Conservation (phyloP, 2,113 vertebrate genomes). For the Diadophis punctatus region DNA sequence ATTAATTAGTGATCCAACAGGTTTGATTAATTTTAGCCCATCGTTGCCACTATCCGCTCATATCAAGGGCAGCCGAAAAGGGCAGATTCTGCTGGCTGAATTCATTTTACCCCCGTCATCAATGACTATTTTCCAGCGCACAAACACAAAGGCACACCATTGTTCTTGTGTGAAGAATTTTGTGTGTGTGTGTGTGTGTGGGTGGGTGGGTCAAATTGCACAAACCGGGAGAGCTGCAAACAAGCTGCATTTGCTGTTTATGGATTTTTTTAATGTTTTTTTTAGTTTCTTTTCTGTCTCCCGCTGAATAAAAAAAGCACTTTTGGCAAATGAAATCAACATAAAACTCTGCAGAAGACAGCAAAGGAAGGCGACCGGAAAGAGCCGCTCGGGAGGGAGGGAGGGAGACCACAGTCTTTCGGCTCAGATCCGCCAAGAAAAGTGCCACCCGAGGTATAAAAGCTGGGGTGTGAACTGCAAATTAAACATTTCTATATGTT, state of each 20-base stretch:
- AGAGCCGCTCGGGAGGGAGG: neutral
- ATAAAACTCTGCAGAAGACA: conserved; percentile 18
- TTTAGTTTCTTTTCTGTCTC: neutral
- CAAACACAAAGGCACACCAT: conserved; percentile 10
- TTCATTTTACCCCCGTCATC: conserved; percentile 50
- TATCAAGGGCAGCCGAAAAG: neutral
- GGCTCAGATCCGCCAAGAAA: conserved; percentile 51
- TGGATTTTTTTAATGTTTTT: neutral
- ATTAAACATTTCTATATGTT: conserved; percentile 57
- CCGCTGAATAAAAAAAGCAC: conserved; percentile 48
- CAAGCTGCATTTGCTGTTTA: conserved; percentile 34
- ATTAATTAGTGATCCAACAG: neutral
- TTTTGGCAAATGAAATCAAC: conserved; percentile 26
- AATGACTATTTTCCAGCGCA: conserved; percentile 45
- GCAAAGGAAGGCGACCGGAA: neutral
- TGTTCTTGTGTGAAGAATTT: conserved; percentile 32
- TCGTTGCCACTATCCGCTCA: neutral
- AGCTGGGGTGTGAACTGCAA: conserved; percentile 13
- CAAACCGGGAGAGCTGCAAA: conserved; percentile 24
- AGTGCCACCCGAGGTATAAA: conserved; percentile 4
- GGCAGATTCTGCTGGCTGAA: conserved; percentile 30
- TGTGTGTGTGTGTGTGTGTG: too few relatives aligned
- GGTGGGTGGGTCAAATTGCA: neutral
- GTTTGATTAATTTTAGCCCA: neutral
- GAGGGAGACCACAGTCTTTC: neutral